phyloP scores from a whole-genome alignment of 1,140 invertebrate species.

The Camponotus floridanus region DNA sequence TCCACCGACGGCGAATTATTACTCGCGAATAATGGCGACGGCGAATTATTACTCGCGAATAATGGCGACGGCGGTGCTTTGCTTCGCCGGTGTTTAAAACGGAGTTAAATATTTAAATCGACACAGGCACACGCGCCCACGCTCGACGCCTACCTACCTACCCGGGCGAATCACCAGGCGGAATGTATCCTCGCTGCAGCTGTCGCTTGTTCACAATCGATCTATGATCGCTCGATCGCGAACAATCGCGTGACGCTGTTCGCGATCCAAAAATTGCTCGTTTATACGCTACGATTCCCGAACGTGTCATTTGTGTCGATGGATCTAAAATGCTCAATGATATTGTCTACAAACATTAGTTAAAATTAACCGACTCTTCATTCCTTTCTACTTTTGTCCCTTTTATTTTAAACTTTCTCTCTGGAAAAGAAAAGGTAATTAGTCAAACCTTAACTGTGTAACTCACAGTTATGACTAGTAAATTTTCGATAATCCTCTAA shows the following conservation, averaged over 20 bases:
- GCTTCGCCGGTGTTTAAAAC: slow-evolving; percentile 62
- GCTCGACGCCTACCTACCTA: slow-evolving; percentile 53
- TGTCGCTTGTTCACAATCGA: slow-evolving; percentile 35
- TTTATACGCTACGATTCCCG: background rate
- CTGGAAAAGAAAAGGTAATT: background rate
- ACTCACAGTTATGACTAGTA: background rate
- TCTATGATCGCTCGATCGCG: slow-evolving; percentile 51
- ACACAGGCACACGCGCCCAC: slow-evolving; percentile 59
- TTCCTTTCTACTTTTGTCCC: background rate
- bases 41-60: slow-evolving; percentile 68
- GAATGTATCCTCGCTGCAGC: slow-evolving; percentile 55
- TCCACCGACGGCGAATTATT: slow-evolving; percentile 63
- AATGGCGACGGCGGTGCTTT: slow-evolving; percentile 47
- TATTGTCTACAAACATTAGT: background rate
- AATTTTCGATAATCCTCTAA: background rate
- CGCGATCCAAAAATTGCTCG: slow-evolving; percentile 52
- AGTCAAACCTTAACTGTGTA: background rate
- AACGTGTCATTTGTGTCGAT: background rate
- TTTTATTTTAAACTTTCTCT: background rate
- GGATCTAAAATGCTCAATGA: background rate
- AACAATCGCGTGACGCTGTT: slow-evolving; percentile 64
- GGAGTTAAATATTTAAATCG: slow-evolving; percentile 73
- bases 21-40: slow-evolving; percentile 65
- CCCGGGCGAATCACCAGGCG: slow-evolving; percentile 1
- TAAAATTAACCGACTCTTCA: slow-evolving; percentile 19